Conservation (phyloP, 1,140 invertebrate genomes). For the Aphidius ervi region DNA sequence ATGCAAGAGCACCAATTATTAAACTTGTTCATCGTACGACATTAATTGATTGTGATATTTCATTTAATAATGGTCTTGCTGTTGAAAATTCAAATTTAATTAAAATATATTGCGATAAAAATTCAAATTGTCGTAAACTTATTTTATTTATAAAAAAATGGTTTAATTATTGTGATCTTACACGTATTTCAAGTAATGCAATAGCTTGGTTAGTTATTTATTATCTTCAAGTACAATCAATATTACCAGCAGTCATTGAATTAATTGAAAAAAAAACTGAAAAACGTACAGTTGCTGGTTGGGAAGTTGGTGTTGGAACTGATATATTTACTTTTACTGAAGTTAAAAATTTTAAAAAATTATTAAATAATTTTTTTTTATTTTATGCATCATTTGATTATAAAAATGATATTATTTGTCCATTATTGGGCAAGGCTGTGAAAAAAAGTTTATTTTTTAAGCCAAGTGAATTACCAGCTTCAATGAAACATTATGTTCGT, state of each 20-base stretch:
- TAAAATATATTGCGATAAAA: constrained; percentile 42
- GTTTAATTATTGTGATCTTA: constrained; percentile 33
- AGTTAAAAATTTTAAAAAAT: constrained; percentile 26
- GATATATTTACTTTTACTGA: not conserved
- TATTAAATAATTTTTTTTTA: constrained; percentile 52
- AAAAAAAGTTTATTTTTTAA: constrained; percentile 28
- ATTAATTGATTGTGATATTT: constrained; percentile 55
- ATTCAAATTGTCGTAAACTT: constrained; percentile 38
- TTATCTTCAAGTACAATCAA: constrained; percentile 35
- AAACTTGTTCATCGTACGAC: constrained; percentile 50
- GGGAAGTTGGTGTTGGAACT: constrained; percentile 26
- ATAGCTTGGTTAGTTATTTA: constrained; percentile 40
- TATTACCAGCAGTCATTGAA: constrained; percentile 34
- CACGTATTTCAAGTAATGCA: constrained; percentile 33
- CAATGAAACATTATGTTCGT: constrained; percentile 33
- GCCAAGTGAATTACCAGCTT: constrained; percentile 30
- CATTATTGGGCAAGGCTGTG: constrained; percentile 46
- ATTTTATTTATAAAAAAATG: constrained; percentile 55
- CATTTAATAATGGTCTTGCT: constrained; percentile 55
- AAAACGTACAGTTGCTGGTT: constrained; percentile 27
- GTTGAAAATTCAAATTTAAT: constrained; percentile 56
- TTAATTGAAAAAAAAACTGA: constrained; percentile 27
- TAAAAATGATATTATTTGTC: constrained; percentile 47
- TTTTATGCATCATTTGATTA: constrained; percentile 53
- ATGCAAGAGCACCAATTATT: constrained; percentile 55